Evolutionary conservation across 1,140 invertebrate species (phyloP), one percentile per base, ranked within the genome.

Genomic region (Cheumatopsyche charites): DNA sequence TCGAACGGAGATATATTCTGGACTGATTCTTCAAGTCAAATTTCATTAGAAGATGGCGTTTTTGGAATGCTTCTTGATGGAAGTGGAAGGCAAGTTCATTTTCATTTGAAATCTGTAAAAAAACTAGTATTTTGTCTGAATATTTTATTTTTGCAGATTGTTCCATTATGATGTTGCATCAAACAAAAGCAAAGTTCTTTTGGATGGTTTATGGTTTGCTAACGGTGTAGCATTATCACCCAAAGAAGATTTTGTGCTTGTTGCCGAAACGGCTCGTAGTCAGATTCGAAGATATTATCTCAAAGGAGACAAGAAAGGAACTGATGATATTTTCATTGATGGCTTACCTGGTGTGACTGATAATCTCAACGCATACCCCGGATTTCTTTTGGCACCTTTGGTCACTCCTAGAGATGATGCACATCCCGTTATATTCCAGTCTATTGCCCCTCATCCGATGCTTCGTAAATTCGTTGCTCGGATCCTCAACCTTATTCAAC

Each of bases 321-420:
- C 86, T 70, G 78, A 79, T 1, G 93, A 94, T 78, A 81, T 92
- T 0, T 91, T 95, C 77, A 77, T 90, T n/a, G 88, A 92, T 77
- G 90, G 90, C 58, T 82, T 96, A 70, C 93, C 94, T 58, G 94
- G 94, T 65, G 67, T 86, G 6, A 91, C 92, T n/a, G 94, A 96
- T 80, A 95, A 94, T 79, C 79, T 95, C 29, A 86, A 90, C 45
- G 81, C 82, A 0, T 77, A 84, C n/a, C 78, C 82, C 0, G 90
- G 90, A 78, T 87, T 90, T 7, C 88, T 92, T 76, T 86, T 92
- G 70, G 83, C 93, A 0, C 84, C 86, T 1, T 77, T 94, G 12
- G 81, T 90, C 11, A 41, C 78, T 0, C 79, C 82, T 7, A 79
- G 84, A 7, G 86, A 89, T 77, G 78, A 82, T 1, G 78, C 87